phyloP scores from a whole-genome alignment of 2,113 vertebrate genomes.

The Uria lomvia region DNA sequence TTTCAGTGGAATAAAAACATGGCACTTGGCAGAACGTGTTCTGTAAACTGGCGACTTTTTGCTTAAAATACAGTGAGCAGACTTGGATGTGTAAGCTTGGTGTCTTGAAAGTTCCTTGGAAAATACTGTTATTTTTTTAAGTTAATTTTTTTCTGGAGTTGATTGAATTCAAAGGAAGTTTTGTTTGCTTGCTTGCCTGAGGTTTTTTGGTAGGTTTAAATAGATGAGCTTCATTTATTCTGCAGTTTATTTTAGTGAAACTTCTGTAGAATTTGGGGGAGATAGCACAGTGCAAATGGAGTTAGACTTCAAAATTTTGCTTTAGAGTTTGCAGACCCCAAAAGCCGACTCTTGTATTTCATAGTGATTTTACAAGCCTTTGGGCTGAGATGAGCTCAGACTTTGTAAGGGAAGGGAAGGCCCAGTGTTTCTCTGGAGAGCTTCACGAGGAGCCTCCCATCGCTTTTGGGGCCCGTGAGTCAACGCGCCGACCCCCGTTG shows the following conservation, averaged over 20 bases:
- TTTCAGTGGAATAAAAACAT: conserved; percentile 5
- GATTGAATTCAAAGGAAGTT: conserved; percentile 36
- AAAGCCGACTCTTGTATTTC: not conserved
- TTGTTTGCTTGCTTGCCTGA: conserved; percentile 22
- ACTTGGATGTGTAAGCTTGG: not conserved
- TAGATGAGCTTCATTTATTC: conserved; percentile 3
- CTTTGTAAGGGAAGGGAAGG: not conserved
- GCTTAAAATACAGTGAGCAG: not conserved
- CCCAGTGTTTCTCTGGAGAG: not conserved
- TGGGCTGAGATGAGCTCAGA: not conserved
- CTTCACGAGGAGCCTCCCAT: not conserved
- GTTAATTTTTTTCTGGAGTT: conserved; percentile 23
- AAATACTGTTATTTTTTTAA: conserved; percentile 10
- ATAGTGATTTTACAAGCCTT: not conserved
- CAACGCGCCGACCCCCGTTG: not conserved
- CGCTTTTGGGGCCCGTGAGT: not conserved
- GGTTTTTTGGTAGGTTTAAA: not conserved
- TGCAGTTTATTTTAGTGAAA: not conserved
- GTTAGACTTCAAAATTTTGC: not conserved
- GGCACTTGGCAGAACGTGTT: not conserved
- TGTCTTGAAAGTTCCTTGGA: not conserved
- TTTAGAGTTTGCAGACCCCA: not conserved
- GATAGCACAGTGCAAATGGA: not conserved
- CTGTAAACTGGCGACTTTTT: not conserved
- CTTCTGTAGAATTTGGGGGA: not conserved